Evolutionary conservation across 2,888 invertebrate species (phyloP).

Genomic region (Cetonia aurata): DNA sequence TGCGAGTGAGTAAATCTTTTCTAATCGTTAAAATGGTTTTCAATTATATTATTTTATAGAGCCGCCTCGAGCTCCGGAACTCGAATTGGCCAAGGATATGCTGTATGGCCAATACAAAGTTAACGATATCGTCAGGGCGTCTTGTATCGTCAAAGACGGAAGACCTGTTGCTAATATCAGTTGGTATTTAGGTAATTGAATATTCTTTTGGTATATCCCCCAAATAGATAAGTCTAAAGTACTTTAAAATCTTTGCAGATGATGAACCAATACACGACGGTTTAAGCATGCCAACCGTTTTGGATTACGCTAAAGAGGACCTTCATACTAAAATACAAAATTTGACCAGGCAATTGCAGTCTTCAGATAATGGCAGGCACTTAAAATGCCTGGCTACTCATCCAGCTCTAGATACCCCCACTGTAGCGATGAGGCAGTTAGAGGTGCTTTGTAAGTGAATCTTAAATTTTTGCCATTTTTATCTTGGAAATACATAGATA

Average conservation of each 20-base stretch:
- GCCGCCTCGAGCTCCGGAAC: slow-evolving; percentile 66
- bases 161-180: slow-evolving; percentile 82
- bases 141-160: slow-evolving; percentile 77
- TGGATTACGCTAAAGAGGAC: slow-evolving; percentile 70
- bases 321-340: slow-evolving; percentile 76
- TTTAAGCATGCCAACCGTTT: slow-evolving; percentile 70
- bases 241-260: background rate
- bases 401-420: slow-evolving; percentile 68
- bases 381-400: slow-evolving; percentile 79
- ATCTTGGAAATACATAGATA: no score
- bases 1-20: slow-evolving; percentile 74
- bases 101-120: slow-evolving; percentile 68
- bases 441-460: slow-evolving; percentile 73
- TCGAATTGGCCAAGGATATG: slow-evolving; percentile 66
- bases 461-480: slow-evolving; percentile 30
- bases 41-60: no score
- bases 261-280: slow-evolving; percentile 72
- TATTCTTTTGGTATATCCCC: no score
- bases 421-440: slow-evolving; percentile 65
- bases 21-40: background rate
- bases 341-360: slow-evolving; percentile 72
- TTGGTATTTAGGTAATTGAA: slow-evolving; percentile 67
- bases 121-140: slow-evolving; percentile 74
- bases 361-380: slow-evolving; percentile 75
- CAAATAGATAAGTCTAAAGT: no score